phyloP scores from a whole-genome alignment of 2,113 vertebrate genomes.

The Mandrillus leucophaeus region DNA sequence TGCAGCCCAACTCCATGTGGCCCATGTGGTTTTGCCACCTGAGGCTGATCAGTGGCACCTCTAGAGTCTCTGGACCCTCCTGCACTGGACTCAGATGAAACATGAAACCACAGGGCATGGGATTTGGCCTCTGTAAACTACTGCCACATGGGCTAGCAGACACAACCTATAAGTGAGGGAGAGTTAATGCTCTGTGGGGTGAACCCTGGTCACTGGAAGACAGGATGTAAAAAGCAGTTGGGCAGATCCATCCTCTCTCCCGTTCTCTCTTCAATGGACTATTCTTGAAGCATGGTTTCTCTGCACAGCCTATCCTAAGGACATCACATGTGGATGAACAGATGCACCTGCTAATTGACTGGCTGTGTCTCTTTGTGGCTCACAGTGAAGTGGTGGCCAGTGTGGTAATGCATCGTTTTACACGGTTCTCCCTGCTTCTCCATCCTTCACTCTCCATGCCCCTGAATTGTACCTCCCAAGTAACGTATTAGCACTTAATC shows the following conservation, averaged over 20 bases:
- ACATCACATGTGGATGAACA: too few species aligned
- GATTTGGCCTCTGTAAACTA: not conserved
- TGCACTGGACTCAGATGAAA: not conserved
- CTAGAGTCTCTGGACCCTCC: not conserved
- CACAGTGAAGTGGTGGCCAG: not conserved
- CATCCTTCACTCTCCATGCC: not conserved
- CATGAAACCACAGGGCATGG: not conserved
- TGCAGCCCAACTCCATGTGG: not conserved
- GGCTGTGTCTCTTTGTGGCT: not conserved
- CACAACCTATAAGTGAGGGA: not conserved
- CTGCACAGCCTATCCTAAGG: not conserved
- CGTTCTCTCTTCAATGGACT: not conserved
- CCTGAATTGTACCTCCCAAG: not conserved
- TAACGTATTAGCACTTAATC: not conserved
- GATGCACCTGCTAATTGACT: not conserved
- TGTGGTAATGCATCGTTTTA: fast-evolving
- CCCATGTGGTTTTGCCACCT: not conserved
- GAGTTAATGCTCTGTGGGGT: too few species aligned
- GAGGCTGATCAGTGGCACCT: not conserved
- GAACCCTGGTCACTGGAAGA: not conserved
- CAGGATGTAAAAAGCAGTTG: not conserved
- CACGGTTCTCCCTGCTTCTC: not conserved
- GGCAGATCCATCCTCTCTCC: not conserved
- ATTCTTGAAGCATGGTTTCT: not conserved
- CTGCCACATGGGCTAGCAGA: not conserved